Conservation (phyloP, 2,888 invertebrate species). For the Spicauda simplicius region DNA sequence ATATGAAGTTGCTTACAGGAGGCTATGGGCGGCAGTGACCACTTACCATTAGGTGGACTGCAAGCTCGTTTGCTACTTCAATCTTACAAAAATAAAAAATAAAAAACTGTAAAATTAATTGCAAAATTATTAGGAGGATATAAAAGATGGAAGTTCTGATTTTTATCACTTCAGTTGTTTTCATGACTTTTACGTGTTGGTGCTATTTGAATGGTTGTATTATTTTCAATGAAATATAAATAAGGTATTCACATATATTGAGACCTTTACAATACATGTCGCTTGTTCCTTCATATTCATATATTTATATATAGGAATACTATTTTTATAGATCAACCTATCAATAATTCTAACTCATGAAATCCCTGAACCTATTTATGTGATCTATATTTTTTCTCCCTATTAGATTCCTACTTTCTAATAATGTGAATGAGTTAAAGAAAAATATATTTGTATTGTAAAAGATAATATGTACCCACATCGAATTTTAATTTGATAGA, state of each 20-base stretch:
- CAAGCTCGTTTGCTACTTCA: too few relatives aligned
- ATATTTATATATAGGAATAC: too few relatives aligned
- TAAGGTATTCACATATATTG: neutral
- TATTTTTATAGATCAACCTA: too few relatives aligned
- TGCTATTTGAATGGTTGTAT: neutral
- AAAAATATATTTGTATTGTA: neutral
- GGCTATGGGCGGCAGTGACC: too few relatives aligned
- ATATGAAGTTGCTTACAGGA: too few relatives aligned
- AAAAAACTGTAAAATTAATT: too few relatives aligned
- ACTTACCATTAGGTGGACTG: too few relatives aligned
- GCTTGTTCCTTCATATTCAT: too few relatives aligned
- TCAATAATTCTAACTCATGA: too few relatives aligned
- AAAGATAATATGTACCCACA: constrained; percentile 20
- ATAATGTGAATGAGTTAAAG: neutral
- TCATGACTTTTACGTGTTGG: neutral
- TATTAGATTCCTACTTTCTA: neutral
- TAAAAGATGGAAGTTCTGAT: neutral
- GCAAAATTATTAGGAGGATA: too few relatives aligned
- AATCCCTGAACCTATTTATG: neutral
- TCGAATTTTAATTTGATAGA: constrained; percentile 40
- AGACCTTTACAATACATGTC: too few relatives aligned
- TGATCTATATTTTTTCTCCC: neutral
- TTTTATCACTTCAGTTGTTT: neutral
- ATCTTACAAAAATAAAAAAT: too few relatives aligned
- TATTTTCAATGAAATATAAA: neutral